Percentiles rank a stretch among this genome's conserved stretches.
These are phyloP conservation scores for Phrynocephalus forsythii DNA, from an alignment of 2,797 vertebrate species.

Conservation along the genomic window DNA sequence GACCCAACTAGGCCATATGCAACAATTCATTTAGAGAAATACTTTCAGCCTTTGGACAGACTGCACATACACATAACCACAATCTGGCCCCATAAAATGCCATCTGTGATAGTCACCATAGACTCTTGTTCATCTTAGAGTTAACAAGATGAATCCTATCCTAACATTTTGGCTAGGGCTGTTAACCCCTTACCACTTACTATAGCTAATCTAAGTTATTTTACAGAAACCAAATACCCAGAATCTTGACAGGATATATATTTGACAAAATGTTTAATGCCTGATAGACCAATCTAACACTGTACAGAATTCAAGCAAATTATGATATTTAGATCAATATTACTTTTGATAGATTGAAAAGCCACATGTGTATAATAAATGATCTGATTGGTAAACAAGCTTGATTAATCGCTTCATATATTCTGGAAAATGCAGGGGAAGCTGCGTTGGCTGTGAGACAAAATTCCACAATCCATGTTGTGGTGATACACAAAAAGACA, in stretches of 20 bases:
- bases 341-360: not conserved
- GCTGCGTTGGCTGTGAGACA: too few species aligned
- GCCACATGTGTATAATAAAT: not conserved
- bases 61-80: not conserved
- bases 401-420: not conserved
- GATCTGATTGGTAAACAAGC: not conserved
- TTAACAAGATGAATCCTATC: not conserved
- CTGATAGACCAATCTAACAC: not conserved
- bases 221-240: not conserved
- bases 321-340: not conserved
- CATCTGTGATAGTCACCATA: not conserved
- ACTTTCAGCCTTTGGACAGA: conserved; percentile 4
- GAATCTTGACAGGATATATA: not conserved
- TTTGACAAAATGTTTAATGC: conserved; percentile 4
- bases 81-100: not conserved
- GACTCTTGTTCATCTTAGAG: not conserved
- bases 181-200: not conserved
- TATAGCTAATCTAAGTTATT: not conserved
- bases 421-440: too few species aligned
- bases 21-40: not conserved
- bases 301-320: not conserved
- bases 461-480: too few species aligned
- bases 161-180: not conserved
- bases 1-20: not conserved
- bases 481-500: too few species aligned